Base-by-base conservation (phyloP, 2,888 invertebrate species). In the Aricia artaxerxes region DNA sequence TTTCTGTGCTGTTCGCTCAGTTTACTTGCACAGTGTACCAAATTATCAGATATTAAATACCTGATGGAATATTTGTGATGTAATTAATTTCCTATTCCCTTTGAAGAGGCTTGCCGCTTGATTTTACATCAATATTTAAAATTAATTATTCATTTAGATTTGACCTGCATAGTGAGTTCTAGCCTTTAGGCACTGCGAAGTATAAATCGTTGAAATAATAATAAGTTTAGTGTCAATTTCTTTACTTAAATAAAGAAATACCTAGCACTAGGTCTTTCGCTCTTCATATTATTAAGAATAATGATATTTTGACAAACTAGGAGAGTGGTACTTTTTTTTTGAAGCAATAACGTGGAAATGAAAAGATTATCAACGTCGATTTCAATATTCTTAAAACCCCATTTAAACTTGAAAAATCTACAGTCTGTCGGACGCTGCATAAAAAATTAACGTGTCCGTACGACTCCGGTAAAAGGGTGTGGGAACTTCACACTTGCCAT, bases 401-500 rank as follows among this genome's bases (percentile, higher is more conserved):
- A 49, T 49, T 9, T 2, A 3, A 49, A 49, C 49, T 9, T 49
- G 2, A 49, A 49, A 44, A 69, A 31, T 24, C 61, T 0, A 31
- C 38, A 35, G 35, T 38, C 4, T 11, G 35, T 7, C 11, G 31
- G 69, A 69, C 31, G 69, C 13, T 69, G 35, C 13, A 69, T 69
- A 35, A 69, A 24, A 38, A 69, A 69, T 69, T 69, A 69, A 24
- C 69, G 69, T 38, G 38, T 69, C 69, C 69, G 35, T 35, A 38
- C 11, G 35, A 69, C 35, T 38, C 11, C 69, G 35, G 69, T 69
- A 13, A 38, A 35, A 69, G 13, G 35, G 69, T 38, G 69, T 69
- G 69, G 35, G 69, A 69, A 69, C 69, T 69, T 69, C 69, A 69
- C 69, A 69, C 69, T 38, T 69, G 69, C 7, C 2, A 61, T 24